phyloP scores from a whole-genome alignment of 2,113 vertebrate genomes.

The Aix galericulata region DNA sequence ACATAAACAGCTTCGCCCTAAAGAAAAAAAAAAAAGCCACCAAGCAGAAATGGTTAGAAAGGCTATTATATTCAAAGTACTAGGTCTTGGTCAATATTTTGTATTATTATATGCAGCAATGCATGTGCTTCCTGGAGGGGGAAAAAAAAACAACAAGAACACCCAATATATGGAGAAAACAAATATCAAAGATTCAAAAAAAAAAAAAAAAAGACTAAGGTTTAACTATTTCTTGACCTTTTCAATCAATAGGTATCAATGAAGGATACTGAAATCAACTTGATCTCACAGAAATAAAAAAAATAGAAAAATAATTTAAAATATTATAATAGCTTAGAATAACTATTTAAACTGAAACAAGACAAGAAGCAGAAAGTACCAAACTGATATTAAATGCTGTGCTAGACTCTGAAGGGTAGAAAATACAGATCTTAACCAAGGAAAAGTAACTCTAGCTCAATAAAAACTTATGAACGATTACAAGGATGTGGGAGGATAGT shows the following conservation, averaged over 20 bases:
- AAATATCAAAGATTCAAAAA: background rate
- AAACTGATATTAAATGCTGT: background rate
- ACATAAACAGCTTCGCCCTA: background rate
- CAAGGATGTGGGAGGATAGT: background rate
- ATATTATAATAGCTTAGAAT: background rate
- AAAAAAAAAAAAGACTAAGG: background rate
- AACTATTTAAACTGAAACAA: background rate
- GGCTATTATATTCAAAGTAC: background rate
- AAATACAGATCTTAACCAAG: background rate
- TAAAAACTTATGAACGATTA: background rate
- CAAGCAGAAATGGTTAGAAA: background rate
- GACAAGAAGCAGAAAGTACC: background rate
- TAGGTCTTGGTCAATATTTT: background rate
- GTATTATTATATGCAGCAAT: background rate
- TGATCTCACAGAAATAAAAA: background rate
- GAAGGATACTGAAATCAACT: background rate
- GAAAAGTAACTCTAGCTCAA: background rate
- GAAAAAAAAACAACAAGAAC: background rate
- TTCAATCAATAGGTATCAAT: background rate
- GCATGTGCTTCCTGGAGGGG: background rate
- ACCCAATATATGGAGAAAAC: background rate
- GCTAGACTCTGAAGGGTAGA: background rate
- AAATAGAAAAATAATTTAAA: background rate
- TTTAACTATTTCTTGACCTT: background rate
- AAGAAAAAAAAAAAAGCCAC: background rate